Evolutionary conservation across 2,113 vertebrate species (phyloP).

Genomic region (Eretmochelys imbricata): DNA sequence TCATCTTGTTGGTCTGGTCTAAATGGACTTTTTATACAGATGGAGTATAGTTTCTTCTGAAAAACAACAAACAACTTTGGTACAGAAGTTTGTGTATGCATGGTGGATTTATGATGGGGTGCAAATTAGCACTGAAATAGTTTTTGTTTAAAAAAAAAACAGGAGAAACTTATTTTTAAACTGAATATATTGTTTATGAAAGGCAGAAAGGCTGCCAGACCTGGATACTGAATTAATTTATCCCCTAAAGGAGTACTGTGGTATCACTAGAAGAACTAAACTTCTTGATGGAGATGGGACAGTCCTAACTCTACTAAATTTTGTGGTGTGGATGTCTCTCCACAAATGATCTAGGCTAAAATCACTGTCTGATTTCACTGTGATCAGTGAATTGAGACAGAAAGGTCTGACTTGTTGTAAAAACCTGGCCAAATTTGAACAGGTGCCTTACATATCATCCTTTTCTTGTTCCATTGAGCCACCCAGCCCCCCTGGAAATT

Average conservation of each 20-base stretch:
- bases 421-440: too few relatives aligned
- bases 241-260: neutral
- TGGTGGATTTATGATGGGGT: too few relatives aligned
- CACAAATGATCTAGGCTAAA: neutral
- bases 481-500: neutral
- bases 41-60: conserved; percentile 27
- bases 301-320: neutral
- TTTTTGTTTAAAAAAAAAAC: too few relatives aligned
- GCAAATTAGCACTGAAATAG: too few relatives aligned
- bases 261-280: neutral
- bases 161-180: neutral
- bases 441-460: neutral
- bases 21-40: conserved; percentile 29
- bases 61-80: neutral
- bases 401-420: too few relatives aligned
- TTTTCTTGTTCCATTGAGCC: neutral
- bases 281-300: too few relatives aligned
- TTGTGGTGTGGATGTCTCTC: neutral
- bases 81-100: neutral
- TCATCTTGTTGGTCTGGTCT: conserved; percentile 34
- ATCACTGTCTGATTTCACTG: neutral
- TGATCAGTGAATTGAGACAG: neutral
- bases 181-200: too few relatives aligned
- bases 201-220: neutral
- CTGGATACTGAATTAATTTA: neutral